phyloP scores from a whole-genome alignment of 2,888 invertebrate genomes.

The Marasmarcha lunaedactyla region DNA sequence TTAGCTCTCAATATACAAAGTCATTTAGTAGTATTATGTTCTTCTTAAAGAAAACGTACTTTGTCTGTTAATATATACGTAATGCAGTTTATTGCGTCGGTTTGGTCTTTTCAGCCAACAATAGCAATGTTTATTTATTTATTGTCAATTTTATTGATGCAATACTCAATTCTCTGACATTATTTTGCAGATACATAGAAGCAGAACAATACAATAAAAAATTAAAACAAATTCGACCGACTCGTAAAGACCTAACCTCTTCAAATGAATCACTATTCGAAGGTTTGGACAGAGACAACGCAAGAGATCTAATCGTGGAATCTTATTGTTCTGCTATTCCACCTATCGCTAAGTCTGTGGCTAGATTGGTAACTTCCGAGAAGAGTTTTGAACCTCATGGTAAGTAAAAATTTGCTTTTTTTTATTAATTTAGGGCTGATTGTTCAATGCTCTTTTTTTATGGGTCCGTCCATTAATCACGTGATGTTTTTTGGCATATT shows the following conservation, averaged over 20 bases:
- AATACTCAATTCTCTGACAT: too few species aligned
- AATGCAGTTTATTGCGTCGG: too few species aligned
- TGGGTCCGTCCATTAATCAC: too few species aligned
- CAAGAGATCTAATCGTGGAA: constrained; percentile 64
- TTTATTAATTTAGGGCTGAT: neutral
- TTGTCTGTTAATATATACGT: too few species aligned
- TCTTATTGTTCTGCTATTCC: constrained; percentile 62
- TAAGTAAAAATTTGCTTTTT: constrained; percentile 20
- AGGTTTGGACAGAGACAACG: constrained; percentile 31
- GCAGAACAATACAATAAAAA: constrained; percentile 63
- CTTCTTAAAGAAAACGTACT: too few species aligned
- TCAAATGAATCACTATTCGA: constrained; percentile 35
- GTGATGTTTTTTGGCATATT: too few species aligned
- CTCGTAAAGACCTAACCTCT: constrained; percentile 38
- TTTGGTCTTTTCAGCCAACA: too few species aligned
- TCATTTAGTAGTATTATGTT: too few species aligned
- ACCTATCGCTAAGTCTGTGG: constrained; percentile 48
- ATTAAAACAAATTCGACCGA: constrained; percentile 28
- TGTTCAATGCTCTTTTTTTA: too few species aligned
- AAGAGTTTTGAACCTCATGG: constrained; percentile 28
- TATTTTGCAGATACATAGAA: constrained; percentile 54
- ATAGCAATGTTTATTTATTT: too few species aligned
- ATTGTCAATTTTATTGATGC: too few species aligned
- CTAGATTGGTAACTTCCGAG: constrained; percentile 28
- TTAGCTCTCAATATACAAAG: too few species aligned